Conservation (phyloP, 2,888 invertebrate species). For the Dromius quadrimaculatus region DNA sequence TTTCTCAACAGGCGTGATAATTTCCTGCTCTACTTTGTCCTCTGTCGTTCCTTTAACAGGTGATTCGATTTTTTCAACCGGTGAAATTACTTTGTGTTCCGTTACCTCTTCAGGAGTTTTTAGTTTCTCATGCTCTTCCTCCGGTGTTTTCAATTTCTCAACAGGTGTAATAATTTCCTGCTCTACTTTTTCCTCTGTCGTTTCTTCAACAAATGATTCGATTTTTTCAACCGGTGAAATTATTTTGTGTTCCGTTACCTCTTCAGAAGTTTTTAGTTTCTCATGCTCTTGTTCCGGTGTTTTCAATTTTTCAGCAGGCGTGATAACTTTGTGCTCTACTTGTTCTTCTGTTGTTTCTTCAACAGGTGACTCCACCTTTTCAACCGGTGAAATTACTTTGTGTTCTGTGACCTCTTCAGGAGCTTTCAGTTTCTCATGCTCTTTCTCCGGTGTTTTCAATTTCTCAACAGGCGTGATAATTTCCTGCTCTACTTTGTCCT, state of each 20-base stretch:
- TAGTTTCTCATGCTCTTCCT: too few relatives aligned
- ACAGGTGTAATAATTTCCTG: too few relatives aligned
- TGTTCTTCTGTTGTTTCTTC: background rate
- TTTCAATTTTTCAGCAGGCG: too few relatives aligned
- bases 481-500: too few relatives aligned
- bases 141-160: too few relatives aligned
- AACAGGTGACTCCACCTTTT: background rate
- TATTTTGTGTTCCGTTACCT: background rate
- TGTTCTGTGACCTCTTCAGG: conserved; percentile 4
- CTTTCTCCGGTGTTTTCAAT: conserved; percentile 3
- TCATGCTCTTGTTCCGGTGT: background rate
- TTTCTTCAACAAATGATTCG: conserved; percentile 26
- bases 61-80: too few relatives aligned
- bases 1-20: background rate
- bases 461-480: too few relatives aligned
- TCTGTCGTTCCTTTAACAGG: conserved; percentile 28
- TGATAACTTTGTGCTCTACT: background rate
- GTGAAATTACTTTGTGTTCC: too few relatives aligned
- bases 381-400: conserved; percentile 9
- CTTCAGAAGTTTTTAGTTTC: background rate
- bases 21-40: too few relatives aligned
- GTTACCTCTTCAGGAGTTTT: too few relatives aligned
- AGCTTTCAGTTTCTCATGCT: conserved; percentile 2
- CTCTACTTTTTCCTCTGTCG: conserved; percentile 20
- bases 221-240: conserved; percentile 1